Percentiles rank a stretch among this genome's conserved stretches.
phyloP scores from a whole-genome alignment of 2,888 invertebrate genomes.

The Sphaerophoria taeniata region DNA sequence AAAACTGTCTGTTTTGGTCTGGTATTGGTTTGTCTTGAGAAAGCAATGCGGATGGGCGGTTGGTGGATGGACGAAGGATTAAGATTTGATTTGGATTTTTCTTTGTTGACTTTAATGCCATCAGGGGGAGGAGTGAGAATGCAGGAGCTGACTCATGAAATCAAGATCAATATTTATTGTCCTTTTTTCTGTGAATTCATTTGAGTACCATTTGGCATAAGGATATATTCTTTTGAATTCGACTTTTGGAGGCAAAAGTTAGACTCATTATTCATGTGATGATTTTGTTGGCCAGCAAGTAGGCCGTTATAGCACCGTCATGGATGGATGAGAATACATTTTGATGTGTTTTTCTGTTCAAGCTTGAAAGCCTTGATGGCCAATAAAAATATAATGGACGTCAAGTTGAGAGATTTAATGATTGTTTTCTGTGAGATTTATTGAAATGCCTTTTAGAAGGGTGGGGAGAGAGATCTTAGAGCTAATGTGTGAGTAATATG shows the following conservation, averaged over 20 bases:
- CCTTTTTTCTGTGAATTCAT: slow-evolving; percentile 28
- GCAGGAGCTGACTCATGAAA: slow-evolving; percentile 64
- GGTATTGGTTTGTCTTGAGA: background rate
- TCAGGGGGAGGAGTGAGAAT: slow-evolving; percentile 22
- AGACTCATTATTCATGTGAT: slow-evolving; percentile 55
- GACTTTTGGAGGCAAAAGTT: slow-evolving; percentile 52
- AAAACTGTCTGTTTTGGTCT: slow-evolving; percentile 37
- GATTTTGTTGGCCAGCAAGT: slow-evolving; percentile 31
- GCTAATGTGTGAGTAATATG: slow-evolving; percentile 49
- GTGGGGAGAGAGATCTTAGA: too few relatives aligned
- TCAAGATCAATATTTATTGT: slow-evolving; percentile 68
- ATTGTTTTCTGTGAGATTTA: slow-evolving; percentile 52
- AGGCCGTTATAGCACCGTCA: background rate
- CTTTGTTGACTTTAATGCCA: slow-evolving; percentile 15
- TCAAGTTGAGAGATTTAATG: slow-evolving; percentile 62
- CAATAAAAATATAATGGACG: slow-evolving; percentile 66
- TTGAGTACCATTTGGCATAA: slow-evolving; percentile 42
- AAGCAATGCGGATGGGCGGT: background rate
- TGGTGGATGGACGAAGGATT: slow-evolving; percentile 8
- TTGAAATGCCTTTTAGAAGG: slow-evolving; percentile 22
- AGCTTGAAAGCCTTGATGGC: slow-evolving; percentile 40
- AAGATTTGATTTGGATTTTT: slow-evolving; percentile 21
- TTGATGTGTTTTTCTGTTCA: background rate
- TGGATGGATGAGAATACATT: slow-evolving; percentile 17
- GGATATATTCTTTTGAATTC: slow-evolving; percentile 52